A percentile compares a stretch with the other conserved stretches of the same genome.
Evolutionary conservation across 2,797 vertebrate species (phyloP).

Genomic region (Phalanger gymnotis): DNA sequence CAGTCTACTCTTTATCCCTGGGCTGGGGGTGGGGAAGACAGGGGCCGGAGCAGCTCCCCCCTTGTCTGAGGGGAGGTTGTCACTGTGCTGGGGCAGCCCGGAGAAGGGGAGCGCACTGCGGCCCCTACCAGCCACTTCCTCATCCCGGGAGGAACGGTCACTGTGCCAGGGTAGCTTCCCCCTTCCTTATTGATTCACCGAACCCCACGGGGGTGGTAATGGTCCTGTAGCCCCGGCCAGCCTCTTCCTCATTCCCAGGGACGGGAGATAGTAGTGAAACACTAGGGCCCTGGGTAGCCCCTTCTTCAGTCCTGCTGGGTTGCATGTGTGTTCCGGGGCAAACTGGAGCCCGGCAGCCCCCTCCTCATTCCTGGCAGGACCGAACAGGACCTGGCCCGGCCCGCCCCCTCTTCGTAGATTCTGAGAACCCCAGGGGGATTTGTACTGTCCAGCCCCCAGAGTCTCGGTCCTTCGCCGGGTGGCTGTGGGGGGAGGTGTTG

Average conservation of each 20-base stretch:
- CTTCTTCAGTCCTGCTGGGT: not conserved
- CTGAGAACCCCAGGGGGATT: not conserved
- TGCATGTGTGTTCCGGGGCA: not conserved
- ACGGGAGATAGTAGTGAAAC: not conserved
- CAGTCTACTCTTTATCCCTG: slow-evolving; percentile 15
- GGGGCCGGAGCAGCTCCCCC: not conserved
- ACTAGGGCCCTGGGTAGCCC: not conserved
- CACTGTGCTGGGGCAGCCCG: not conserved
- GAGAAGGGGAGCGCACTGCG: not conserved
- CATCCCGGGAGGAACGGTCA: not conserved
- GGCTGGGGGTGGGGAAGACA: not conserved
- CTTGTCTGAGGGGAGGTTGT: not conserved
- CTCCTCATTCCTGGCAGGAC: slow-evolving; percentile 25
- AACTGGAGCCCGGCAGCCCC: slow-evolving; percentile 45
- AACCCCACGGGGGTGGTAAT: not conserved
- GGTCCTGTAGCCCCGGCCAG: not conserved
- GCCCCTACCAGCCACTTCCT: not conserved
- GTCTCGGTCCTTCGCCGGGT: not conserved
- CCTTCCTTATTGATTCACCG: not conserved
- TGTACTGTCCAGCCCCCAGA: not conserved
- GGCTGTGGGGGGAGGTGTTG: not conserved
- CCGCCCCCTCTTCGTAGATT: not conserved
- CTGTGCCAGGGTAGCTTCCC: not conserved
- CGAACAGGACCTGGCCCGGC: slow-evolving; percentile 60
- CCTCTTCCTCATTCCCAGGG: not conserved